phyloP scores from a whole-genome alignment of 2,888 invertebrate species.

The Pimpla rufipes region DNA sequence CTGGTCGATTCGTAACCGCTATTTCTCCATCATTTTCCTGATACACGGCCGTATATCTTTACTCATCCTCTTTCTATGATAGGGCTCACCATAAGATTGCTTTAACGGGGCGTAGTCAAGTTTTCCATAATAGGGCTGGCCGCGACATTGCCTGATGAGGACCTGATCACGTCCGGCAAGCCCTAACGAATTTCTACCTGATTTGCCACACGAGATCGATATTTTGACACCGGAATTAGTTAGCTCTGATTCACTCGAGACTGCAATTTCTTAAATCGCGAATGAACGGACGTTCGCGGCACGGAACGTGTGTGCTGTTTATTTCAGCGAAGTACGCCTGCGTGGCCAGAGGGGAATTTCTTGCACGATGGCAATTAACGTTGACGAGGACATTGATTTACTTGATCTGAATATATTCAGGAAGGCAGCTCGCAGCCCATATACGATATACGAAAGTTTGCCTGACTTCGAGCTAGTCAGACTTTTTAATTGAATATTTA shows the following conservation, averaged over 20 bases:
- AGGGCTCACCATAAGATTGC: too few relatives aligned
- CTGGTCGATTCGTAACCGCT: too few relatives aligned
- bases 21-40: too few relatives aligned
- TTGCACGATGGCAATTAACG: conserved; percentile 50
- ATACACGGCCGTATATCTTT: too few relatives aligned
- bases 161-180: too few relatives aligned
- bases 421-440: background rate
- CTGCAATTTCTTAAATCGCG: background rate
- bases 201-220: conserved; percentile 13
- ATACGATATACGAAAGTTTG: conserved; percentile 23
- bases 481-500: background rate
- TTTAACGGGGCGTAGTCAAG: too few relatives aligned
- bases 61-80: too few relatives aligned
- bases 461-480: background rate
- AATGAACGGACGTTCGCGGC: conserved; percentile 1
- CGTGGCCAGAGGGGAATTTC: conserved; percentile 31
- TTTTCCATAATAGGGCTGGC: too few relatives aligned
- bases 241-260: background rate
- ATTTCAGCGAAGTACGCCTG: conserved; percentile 15
- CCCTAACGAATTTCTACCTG: too few relatives aligned
- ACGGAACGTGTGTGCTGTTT: conserved; percentile 21
- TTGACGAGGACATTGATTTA: conserved; percentile 58
- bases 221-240: conserved; percentile 10
- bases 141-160: too few relatives aligned
- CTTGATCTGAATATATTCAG: conserved; percentile 52